These are phyloP conservation scores for Tetanocera ferruginea DNA, from an alignment of 2,888 invertebrate species.

Conservation along the genomic window DNA sequence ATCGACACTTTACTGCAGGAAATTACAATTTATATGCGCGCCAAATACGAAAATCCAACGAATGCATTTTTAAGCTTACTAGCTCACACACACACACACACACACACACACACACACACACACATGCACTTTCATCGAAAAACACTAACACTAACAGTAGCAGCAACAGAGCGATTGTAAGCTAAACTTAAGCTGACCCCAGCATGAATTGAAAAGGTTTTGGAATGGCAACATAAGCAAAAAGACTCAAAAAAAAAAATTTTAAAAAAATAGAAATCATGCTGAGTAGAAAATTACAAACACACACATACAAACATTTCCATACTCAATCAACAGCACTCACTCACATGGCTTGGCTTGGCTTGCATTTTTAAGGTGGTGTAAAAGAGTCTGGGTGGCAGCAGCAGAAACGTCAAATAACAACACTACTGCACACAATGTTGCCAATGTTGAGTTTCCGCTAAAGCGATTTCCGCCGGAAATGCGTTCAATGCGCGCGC, in stretches of 20 bases:
- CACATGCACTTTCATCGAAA: neutral
- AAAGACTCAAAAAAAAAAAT: neutral
- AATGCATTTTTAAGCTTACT: conserved; percentile 34
- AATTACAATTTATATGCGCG: conserved; percentile 32
- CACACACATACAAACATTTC: neutral
- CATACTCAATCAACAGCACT: neutral
- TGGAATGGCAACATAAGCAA: neutral
- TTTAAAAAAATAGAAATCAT: neutral
- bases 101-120: conserved; percentile 10
- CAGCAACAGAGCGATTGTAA: conserved; percentile 21
- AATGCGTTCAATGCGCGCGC: conserved; percentile 36
- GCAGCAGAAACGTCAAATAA: neutral
- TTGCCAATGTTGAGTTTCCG: conserved; percentile 22
- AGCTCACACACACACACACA: neutral
- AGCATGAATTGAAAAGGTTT: conserved; percentile 30
- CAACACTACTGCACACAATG: neutral
- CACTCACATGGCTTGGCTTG: too few species aligned
- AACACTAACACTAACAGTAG: neutral
- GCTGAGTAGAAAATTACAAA: neutral
- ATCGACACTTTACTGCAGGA: conserved; percentile 14
- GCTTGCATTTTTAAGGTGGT: neutral
- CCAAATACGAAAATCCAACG: conserved; percentile 31
- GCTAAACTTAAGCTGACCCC: conserved; percentile 28
- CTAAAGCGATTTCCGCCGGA: conserved; percentile 48
- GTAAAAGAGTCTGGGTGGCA: neutral